Conservation (phyloP, 2,888 invertebrate species). For the Norana najaformis region DNA sequence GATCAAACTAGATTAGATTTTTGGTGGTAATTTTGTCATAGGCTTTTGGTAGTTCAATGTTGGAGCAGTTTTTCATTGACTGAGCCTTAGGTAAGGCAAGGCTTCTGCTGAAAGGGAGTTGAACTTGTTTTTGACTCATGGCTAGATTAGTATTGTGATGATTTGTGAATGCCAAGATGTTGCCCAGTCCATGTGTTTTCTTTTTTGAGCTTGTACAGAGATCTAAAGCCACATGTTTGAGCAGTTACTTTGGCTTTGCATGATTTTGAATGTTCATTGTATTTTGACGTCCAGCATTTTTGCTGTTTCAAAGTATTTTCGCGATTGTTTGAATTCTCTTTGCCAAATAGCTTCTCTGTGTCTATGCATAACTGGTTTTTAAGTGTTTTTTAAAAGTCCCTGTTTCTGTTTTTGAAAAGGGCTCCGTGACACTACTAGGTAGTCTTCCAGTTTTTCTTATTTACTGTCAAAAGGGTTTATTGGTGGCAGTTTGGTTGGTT, state of each 20-base stretch:
- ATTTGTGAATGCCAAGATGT: background rate
- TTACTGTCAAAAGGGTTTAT: no score
- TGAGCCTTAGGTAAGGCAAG: background rate
- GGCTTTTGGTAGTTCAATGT: background rate
- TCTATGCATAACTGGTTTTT: background rate
- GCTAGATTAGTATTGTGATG: background rate
- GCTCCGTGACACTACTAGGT: no score
- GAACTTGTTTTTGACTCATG: background rate
- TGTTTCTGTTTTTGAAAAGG: no score
- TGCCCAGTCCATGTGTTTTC: background rate
- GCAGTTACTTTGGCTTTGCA: background rate
- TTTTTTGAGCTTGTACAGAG: background rate
- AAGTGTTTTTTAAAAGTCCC: background rate
- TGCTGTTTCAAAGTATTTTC: background rate
- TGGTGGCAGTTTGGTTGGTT: no score
- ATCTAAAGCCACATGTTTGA: background rate
- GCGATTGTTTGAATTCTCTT: background rate
- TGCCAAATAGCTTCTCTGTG: background rate
- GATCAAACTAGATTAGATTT: background rate
- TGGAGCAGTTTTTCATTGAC: background rate
- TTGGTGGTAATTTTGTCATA: background rate
- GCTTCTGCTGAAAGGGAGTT: background rate
- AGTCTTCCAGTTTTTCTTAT: no score
- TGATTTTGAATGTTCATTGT: background rate
- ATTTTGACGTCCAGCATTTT: background rate